phyloP scores from a whole-genome alignment of 2,888 invertebrate species.

The Apotomis betuletana region DNA sequence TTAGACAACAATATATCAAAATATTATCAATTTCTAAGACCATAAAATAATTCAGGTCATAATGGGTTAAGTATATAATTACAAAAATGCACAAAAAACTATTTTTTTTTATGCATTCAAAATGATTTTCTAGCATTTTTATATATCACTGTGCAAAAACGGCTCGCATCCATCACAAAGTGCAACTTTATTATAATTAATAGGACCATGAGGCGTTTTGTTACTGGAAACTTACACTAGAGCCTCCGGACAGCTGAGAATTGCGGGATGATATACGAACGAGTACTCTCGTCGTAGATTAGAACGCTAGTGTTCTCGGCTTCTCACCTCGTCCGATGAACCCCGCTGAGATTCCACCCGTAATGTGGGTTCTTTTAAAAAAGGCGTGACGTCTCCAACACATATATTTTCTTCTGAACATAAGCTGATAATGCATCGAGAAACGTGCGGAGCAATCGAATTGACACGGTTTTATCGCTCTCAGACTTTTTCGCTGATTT shows the following conservation, averaged over 20 bases:
- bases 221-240: too few species aligned
- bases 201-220: too few species aligned
- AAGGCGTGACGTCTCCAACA: slow-evolving; percentile 40
- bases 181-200: too few species aligned
- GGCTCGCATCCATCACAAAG: too few species aligned
- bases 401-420: slow-evolving; percentile 40
- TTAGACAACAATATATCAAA: too few species aligned
- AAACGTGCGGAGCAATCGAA: slow-evolving; percentile 42
- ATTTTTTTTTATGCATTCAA: too few species aligned
- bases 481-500: slow-evolving; percentile 37
- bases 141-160: too few species aligned
- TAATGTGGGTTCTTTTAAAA: slow-evolving; percentile 37
- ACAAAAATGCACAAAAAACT: too few species aligned
- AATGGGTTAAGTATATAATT: too few species aligned
- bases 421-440: slow-evolving; percentile 42
- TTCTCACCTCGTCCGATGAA: slow-evolving; percentile 14
- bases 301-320: slow-evolving; percentile 16
- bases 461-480: slow-evolving; percentile 39
- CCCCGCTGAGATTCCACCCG: slow-evolving; percentile 22
- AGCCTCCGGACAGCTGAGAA: not conserved
- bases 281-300: slow-evolving; percentile 13
- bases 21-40: too few species aligned
- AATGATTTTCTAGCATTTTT: too few species aligned
- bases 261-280: slow-evolving; percentile 1
- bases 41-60: too few species aligned